Conservation (phyloP, 2,888 invertebrate genomes). For the Liodrosophila aerea region DNA sequence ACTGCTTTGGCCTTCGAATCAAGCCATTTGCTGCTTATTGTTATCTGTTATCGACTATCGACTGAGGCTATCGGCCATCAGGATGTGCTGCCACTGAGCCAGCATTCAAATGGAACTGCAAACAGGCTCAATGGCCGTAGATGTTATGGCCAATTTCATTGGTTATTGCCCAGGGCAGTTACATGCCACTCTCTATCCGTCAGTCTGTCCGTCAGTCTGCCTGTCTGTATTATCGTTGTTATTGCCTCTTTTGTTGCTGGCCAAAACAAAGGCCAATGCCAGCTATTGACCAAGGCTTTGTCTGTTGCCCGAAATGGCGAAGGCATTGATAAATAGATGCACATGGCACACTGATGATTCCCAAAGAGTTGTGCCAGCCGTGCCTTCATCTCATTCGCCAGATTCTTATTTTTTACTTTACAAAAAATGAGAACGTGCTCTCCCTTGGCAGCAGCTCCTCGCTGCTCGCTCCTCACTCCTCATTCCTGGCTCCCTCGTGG, state of each 20-base stretch:
- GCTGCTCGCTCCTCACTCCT: slow-evolving; percentile 15
- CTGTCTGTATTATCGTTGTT: slow-evolving; percentile 27
- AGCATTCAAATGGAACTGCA: slow-evolving; percentile 30
- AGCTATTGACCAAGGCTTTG: slow-evolving; percentile 9
- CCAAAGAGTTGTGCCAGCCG: slow-evolving; percentile 16
- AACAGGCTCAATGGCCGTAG: slow-evolving; percentile 22
- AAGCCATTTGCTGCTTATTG: slow-evolving; percentile 12
- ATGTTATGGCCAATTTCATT: slow-evolving; percentile 27
- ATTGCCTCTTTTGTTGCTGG: slow-evolving; percentile 23
- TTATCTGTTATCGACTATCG: slow-evolving; percentile 17
- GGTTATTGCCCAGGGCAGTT: slow-evolving; percentile 15
- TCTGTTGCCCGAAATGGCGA: neutral
- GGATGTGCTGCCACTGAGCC: slow-evolving; percentile 26
- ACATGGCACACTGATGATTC: slow-evolving; percentile 1
- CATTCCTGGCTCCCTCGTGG: neutral
- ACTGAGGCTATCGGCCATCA: slow-evolving; percentile 29
- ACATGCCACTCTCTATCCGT: neutral
- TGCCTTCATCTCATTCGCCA: neutral
- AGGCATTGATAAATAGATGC: slow-evolving; percentile 35
- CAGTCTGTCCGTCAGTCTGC: too few species aligned
- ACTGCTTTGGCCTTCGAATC: too few species aligned
- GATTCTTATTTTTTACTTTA: too few species aligned
- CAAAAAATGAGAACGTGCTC: too few species aligned
- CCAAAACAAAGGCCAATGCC: slow-evolving; percentile 33
- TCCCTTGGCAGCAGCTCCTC: too few species aligned